Percentiles rank a stretch among this genome's conserved stretches.
phyloP scores from a whole-genome alignment of 2,888 invertebrate species.

The Lampropteryx suffumata region DNA sequence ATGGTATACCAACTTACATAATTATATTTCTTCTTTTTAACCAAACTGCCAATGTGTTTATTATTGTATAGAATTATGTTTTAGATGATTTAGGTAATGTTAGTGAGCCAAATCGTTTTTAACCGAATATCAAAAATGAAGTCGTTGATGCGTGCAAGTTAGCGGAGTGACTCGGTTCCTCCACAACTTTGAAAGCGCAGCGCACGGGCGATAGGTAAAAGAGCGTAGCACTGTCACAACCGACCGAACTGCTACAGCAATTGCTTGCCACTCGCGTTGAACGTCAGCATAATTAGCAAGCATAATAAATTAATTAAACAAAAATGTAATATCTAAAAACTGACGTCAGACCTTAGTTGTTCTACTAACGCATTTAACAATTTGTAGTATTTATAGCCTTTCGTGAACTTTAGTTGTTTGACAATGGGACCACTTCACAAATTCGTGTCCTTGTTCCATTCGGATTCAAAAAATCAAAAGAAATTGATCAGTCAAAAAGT shows the following conservation, averaged over 20 bases:
- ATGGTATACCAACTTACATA: no score
- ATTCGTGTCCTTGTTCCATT: slow-evolving; percentile 84
- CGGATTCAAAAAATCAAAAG: slow-evolving; percentile 76
- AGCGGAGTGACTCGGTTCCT: slow-evolving; percentile 47
- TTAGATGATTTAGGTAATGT: no score
- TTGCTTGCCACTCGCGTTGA: slow-evolving; percentile 30
- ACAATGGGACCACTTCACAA: slow-evolving; percentile 84
- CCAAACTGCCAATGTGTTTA: no score
- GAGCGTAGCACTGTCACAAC: slow-evolving; percentile 57
- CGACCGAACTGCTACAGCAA: slow-evolving; percentile 38
- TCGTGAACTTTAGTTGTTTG: slow-evolving; percentile 3
- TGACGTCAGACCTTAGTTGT: neutral
- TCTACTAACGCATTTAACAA: neutral
- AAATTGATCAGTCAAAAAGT: slow-evolving; percentile 74
- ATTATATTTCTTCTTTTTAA: no score
- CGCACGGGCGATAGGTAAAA: slow-evolving; percentile 57
- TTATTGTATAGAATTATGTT: no score
- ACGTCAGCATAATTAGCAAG: slow-evolving; percentile 8
- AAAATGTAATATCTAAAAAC: slow-evolving; percentile 12
- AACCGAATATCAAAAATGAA: neutral
- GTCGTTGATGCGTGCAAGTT: slow-evolving; percentile 26
- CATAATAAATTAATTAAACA: slow-evolving; percentile 9
- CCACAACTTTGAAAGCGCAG: slow-evolving; percentile 53
- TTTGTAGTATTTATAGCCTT: neutral
- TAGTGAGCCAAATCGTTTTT: no score